phyloP scores from a whole-genome alignment of 2,888 invertebrate species.

The Drosophila lutescens region DNA sequence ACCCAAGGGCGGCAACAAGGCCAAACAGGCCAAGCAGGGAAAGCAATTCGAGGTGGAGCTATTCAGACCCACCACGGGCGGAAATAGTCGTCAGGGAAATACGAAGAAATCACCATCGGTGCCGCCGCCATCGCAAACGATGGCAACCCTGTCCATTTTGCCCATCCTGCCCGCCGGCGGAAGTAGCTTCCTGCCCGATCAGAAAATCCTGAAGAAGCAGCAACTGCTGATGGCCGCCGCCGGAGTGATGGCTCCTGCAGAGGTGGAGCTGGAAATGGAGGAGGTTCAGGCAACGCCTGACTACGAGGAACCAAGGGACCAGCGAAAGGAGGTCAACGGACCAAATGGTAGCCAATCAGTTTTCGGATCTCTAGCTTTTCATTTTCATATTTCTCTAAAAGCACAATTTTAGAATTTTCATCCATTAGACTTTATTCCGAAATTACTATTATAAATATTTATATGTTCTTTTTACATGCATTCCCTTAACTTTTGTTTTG shows the following conservation, averaged over 20 bases:
- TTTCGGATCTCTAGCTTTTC: background rate
- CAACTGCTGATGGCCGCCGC: slow-evolving; percentile 79
- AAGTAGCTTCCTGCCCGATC: slow-evolving; percentile 78
- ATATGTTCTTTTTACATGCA: no score
- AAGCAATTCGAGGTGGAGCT: slow-evolving; percentile 67
- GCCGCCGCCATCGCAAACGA: slow-evolving; percentile 63
- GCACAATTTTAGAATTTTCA: background rate
- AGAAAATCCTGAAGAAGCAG: slow-evolving; percentile 79
- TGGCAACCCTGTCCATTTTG: slow-evolving; percentile 45
- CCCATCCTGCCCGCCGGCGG: slow-evolving; percentile 64
- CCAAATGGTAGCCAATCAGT: slow-evolving; percentile 45
- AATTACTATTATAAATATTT: no score
- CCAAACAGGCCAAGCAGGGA: slow-evolving; percentile 65
- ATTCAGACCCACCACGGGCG: slow-evolving; percentile 56
- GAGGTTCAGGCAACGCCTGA: slow-evolving; percentile 22
- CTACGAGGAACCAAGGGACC: slow-evolving; percentile 16
- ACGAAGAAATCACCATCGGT: slow-evolving; percentile 82
- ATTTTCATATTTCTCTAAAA: background rate
- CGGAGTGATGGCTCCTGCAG: slow-evolving; percentile 55
- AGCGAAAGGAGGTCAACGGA: slow-evolving; percentile 35
- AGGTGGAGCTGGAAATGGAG: slow-evolving; percentile 34
- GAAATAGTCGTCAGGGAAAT: slow-evolving; percentile 82
- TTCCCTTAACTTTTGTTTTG: no score
- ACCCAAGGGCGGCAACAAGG: slow-evolving; percentile 32
- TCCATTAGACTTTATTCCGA: background rate